These are phyloP conservation scores for Mugil cephalus DNA, from an alignment of 2,113 vertebrate genomes.

Conservation along the genomic window DNA sequence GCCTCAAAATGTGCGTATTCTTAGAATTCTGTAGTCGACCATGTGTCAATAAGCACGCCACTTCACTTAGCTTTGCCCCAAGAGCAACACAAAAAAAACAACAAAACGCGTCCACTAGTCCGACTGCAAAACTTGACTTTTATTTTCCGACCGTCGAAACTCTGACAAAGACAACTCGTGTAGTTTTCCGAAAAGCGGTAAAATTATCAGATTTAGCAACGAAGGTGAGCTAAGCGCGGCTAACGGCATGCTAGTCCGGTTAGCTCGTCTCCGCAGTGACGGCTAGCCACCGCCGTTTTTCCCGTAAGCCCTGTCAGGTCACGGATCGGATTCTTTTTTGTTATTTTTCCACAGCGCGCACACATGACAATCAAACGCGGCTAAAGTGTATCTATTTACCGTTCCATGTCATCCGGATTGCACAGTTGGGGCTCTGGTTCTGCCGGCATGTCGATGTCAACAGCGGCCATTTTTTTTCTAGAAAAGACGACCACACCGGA, in stretches of 20 bases:
- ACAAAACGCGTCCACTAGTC: too few species aligned
- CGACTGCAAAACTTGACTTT: background rate
- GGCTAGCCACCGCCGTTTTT: constrained; percentile 3
- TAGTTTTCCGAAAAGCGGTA: fast-evolving
- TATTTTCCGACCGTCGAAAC: background rate
- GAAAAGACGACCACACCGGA: constrained; percentile 68
- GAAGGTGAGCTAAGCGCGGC: background rate
- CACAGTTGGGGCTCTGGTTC: constrained; percentile 78
- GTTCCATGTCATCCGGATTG: constrained; percentile 79
- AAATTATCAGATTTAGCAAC: background rate
- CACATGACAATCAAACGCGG: background rate
- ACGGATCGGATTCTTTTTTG: background rate
- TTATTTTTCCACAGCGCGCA: background rate
- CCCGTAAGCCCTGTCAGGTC: constrained; percentile 7
- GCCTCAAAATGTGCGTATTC: background rate
- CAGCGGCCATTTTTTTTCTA: constrained; percentile 91
- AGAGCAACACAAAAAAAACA: too few species aligned
- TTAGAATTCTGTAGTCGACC: background rate
- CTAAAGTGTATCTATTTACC: constrained; percentile 55
- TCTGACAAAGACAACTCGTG: background rate
- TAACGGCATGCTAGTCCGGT: constrained; percentile 28
- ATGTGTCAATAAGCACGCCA: background rate
- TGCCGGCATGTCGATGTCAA: constrained; percentile 91
- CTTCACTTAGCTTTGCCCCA: too few species aligned
- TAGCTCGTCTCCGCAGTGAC: constrained; percentile 36